These are phyloP conservation scores for Sisor rabdophorus DNA, from an alignment of 2,113 vertebrate species.

Conservation along the genomic window DNA sequence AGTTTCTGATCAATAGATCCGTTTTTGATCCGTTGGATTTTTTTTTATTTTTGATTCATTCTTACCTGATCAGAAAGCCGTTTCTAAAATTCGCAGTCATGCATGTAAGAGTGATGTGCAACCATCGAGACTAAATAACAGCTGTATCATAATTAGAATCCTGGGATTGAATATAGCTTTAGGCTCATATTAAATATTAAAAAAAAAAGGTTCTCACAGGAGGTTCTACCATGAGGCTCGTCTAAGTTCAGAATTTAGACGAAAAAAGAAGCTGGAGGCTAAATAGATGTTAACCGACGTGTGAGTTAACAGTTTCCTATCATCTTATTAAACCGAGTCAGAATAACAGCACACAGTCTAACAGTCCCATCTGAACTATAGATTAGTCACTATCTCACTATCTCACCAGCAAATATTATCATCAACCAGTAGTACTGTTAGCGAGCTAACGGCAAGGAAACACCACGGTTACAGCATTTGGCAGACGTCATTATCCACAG, in stretches of 20 bases:
- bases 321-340: conserved; percentile 33
- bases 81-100: neutral
- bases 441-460: too few relatives aligned
- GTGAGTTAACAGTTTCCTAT: conserved; percentile 25
- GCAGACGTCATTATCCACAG: too few relatives aligned
- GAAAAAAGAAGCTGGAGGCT: neutral
- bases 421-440: too few relatives aligned
- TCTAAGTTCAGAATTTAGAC: conserved; percentile 7
- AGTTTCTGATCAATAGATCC: too few relatives aligned
- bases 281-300: conserved; percentile 17
- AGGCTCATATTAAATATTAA: conserved; percentile 16
- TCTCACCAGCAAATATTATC: too few relatives aligned
- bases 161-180: neutral
- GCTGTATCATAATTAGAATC: conserved; percentile 9
- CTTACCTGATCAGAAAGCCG: neutral
- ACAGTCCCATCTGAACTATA: too few relatives aligned
- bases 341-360: too few relatives aligned
- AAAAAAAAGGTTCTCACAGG: neutral
- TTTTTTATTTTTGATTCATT: too few relatives aligned
- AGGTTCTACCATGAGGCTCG: conserved; percentile 5
- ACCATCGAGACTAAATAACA: neutral
- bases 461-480: too few relatives aligned
- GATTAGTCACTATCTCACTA: too few relatives aligned
- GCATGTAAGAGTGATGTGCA: neutral
- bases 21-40: too few relatives aligned